Percentiles rank a stretch among this genome's conserved stretches.
Conservation (phyloP, 1,140 invertebrate genomes). For the Adelges cooleyi region DNA sequence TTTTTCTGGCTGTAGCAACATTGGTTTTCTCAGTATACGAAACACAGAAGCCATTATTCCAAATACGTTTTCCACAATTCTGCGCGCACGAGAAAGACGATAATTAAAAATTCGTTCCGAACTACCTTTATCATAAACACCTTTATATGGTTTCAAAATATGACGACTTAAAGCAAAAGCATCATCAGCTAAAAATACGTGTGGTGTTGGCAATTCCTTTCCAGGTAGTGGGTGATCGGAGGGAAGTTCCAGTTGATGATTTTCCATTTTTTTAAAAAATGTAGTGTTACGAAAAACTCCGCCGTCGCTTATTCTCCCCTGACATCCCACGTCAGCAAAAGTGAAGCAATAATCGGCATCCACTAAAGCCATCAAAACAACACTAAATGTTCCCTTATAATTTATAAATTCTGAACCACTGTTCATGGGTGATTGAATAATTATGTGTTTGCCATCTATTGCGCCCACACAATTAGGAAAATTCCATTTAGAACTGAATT, state of each 20-base stretch:
- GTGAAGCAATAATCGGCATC: constrained; percentile 32
- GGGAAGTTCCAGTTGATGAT: constrained; percentile 35
- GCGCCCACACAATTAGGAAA: constrained; percentile 38
- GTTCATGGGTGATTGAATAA: constrained; percentile 34
- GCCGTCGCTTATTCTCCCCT: constrained; percentile 36
- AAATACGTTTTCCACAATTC: constrained; percentile 38
- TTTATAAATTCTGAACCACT: constrained; percentile 36
- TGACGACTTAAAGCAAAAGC: constrained; percentile 40
- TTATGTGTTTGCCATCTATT: constrained; percentile 36
- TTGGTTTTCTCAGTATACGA: constrained; percentile 30
- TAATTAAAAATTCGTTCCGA: constrained; percentile 38
- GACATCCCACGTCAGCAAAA: constrained; percentile 30
- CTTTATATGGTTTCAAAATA: constrained; percentile 41
- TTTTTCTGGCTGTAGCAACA: constrained; percentile 30
- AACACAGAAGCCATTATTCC: constrained; percentile 34
- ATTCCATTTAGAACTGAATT: constrained; percentile 34
- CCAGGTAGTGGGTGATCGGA: constrained; percentile 30
- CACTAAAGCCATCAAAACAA: constrained; percentile 32
- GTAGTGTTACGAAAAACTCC: constrained; percentile 36
- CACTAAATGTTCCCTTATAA: constrained; percentile 32
- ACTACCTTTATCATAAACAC: constrained; percentile 32
- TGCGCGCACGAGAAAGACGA: constrained; percentile 30
- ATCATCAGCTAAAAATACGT: constrained; percentile 42
- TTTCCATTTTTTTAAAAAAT: constrained; percentile 36
- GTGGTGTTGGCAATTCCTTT: constrained; percentile 34